phyloP scores from a whole-genome alignment of 2,113 vertebrate species.

The cattle (Bos taurus) region DNA sequence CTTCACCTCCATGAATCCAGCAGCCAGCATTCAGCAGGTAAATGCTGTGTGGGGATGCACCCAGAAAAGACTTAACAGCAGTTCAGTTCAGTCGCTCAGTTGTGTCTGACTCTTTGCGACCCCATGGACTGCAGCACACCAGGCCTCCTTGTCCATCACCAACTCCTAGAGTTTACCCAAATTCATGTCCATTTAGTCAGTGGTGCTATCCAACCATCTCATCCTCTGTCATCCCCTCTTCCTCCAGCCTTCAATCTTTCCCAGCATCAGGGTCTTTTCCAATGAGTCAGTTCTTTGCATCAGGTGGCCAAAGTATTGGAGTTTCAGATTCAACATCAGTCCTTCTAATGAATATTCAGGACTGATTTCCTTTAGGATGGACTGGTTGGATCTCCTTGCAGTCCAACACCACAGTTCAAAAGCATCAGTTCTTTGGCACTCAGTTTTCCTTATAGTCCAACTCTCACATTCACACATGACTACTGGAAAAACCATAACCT shows the following conservation, averaged over 20 bases:
- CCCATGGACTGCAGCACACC: neutral
- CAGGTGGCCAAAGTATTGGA: neutral
- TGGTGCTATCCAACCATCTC: neutral
- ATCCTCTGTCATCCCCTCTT: neutral
- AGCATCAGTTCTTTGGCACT: neutral
- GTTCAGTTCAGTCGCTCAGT: neutral
- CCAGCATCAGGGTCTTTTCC: neutral
- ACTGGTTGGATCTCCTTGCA: neutral
- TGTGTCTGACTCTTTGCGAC: rapidly evolving
- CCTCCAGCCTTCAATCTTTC: neutral
- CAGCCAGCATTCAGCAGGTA: neutral
- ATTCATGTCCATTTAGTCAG: neutral
- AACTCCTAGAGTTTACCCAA: neutral
- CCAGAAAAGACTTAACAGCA: neutral
- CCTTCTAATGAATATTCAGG: neutral
- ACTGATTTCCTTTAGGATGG: neutral
- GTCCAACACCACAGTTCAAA: neutral
- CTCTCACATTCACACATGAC: neutral
- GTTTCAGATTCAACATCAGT: neutral
- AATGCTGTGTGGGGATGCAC: neutral
- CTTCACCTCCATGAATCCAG: neutral
- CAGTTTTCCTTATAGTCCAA: neutral
- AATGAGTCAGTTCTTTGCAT: neutral
- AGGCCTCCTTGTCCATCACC: neutral
- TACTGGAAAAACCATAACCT: neutral